Conservation (phyloP, 1,140 invertebrate genomes). For the Lycorma delicatula region DNA sequence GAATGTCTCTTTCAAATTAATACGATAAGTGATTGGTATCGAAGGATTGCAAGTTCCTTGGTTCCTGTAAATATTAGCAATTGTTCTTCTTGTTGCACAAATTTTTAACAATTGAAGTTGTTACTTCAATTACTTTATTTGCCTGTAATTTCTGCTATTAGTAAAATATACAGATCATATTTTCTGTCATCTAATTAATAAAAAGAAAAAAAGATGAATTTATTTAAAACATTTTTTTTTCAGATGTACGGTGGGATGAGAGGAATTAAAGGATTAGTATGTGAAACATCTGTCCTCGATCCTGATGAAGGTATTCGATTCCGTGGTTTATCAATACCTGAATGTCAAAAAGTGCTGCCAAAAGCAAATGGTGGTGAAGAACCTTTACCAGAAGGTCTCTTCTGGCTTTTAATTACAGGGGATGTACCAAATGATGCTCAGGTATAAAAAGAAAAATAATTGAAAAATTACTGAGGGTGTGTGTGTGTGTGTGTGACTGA, state of each 20-base stretch:
- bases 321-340: conserved; percentile 90
- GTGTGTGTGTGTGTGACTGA: too few relatives aligned
- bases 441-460: too few relatives aligned
- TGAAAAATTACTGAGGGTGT: too few relatives aligned
- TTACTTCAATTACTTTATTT: too few relatives aligned
- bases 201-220: background rate
- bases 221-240: conserved; percentile 20
- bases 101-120: too few relatives aligned
- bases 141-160: too few relatives aligned
- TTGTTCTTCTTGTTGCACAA: too few relatives aligned
- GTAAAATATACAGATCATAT: too few relatives aligned
- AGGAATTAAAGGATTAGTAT: conserved; percentile 89
- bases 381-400: conserved; percentile 90
- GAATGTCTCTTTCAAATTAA: too few relatives aligned
- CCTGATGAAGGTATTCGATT: conserved; percentile 94
- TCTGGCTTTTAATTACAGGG: conserved; percentile 91
- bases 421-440: conserved; percentile 80
- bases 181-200: background rate
- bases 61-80: too few relatives aligned
- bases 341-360: conserved; percentile 85
- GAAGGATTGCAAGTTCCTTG: too few relatives aligned
- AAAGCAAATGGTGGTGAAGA: conserved; percentile 77
- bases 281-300: conserved; percentile 91
- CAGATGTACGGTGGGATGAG: conserved; percentile 97
- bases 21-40: too few relatives aligned